These are phyloP conservation scores for Cantharis lateralis DNA, from an alignment of 2,888 invertebrate species.

Conservation along the genomic window DNA sequence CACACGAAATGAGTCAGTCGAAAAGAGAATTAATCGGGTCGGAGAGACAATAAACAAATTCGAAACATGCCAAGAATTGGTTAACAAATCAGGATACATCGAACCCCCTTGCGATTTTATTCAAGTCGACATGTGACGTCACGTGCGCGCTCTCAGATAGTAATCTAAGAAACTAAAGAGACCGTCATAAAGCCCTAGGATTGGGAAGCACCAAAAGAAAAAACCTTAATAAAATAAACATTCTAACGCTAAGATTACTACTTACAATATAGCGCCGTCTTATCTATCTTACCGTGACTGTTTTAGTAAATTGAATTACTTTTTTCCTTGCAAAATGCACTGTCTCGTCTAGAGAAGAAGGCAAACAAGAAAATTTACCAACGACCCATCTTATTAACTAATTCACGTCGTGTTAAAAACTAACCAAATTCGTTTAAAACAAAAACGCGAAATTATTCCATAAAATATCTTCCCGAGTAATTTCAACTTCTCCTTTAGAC, in stretches of 20 bases:
- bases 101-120: conserved; percentile 32
- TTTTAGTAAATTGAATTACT: conserved; percentile 27
- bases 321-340: conserved; percentile 10
- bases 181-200: conserved; percentile 34
- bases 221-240: conserved; percentile 34
- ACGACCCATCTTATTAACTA: background rate
- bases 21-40: background rate
- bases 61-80: conserved; percentile 13
- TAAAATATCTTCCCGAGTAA: background rate
- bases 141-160: conserved; percentile 33
- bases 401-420: background rate
- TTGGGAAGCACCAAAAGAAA: conserved; percentile 27
- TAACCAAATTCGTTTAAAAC: background rate
- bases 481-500: background rate
- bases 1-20: background rate
- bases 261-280: conserved; percentile 27
- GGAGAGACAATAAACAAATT: conserved; percentile 10
- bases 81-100: conserved; percentile 31
- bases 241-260: conserved; percentile 29
- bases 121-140: conserved; percentile 35
- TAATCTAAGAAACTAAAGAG: conserved; percentile 35
- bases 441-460: background rate
- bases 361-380: background rate
- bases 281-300: conserved; percentile 26
- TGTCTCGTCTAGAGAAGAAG: background rate